These are phyloP conservation scores for Osedax fenrisi DNA, from an alignment of 2,888 invertebrate genomes.

Conservation along the genomic window DNA sequence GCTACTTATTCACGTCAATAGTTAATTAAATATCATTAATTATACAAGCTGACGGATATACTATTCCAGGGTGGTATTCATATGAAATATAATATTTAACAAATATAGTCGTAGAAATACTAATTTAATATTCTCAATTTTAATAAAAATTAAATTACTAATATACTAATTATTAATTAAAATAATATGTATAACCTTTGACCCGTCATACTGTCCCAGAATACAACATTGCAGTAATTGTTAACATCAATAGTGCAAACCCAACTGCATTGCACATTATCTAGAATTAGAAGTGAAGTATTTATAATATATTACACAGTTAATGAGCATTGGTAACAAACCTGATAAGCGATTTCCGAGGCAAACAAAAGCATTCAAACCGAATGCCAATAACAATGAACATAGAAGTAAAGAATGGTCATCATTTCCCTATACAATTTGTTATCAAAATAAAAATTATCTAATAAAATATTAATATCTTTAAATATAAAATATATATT, in stretches of 20 bases:
- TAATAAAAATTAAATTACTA: too few relatives aligned
- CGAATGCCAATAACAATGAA: conserved; percentile 49
- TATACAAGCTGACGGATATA: too few relatives aligned
- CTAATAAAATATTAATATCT: too few relatives aligned
- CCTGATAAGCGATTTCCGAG: conserved; percentile 39
- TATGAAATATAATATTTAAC: too few relatives aligned
- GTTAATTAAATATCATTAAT: too few relatives aligned
- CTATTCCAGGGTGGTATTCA: too few relatives aligned
- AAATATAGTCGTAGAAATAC: too few relatives aligned
- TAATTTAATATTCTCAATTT: too few relatives aligned
- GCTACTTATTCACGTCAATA: too few relatives aligned
- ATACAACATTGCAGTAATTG: conserved; percentile 43
- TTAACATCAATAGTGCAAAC: not conserved
- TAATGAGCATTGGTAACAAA: not conserved
- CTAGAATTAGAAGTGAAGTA: not conserved
- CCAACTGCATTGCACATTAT: not conserved
- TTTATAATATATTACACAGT: not conserved
- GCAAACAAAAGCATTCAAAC: conserved; percentile 50
- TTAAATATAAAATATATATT: too few relatives aligned
- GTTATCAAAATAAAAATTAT: too few relatives aligned
- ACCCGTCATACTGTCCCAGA: conserved; percentile 51
- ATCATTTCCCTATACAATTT: conserved; percentile 44
- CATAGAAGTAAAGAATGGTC: conserved; percentile 50
- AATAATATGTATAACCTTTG: conserved; percentile 41
- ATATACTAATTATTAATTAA: too few relatives aligned